Evolutionary conservation across 2,888 invertebrate genomes (phyloP), one percentile per base, ranked within the genome.

Genomic region (Globia sparganii): DNA sequence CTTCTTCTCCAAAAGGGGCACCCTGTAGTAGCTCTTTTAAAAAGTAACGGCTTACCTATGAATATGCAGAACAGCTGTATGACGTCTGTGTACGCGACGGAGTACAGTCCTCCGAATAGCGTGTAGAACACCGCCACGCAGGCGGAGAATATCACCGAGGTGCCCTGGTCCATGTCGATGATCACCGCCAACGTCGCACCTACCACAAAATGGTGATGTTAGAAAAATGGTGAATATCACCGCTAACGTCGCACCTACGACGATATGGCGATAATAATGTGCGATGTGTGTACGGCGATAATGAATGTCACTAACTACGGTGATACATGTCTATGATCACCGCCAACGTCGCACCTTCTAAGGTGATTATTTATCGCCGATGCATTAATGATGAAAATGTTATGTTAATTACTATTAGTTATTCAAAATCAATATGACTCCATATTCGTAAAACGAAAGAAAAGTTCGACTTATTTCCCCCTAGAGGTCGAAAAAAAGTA

Each of bases 1-100:
- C n/a, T n/a, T 0, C 31, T 46, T 8, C 8, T 49, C 0, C 2
- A 43, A 34, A 62, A 25, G 28, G 0, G 0, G 2, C 1, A 25
- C 13, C 8, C 8, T 25, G 2, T 37, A 28, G 3, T 37, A 49
- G 46, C 2, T 49, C 25, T n/a, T 67, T 49, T 31, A 21, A 40
- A 37, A 21, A 4, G 4, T 8, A 46, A 31, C 4, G 8, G 0
- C 83, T 75, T 74, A 89, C 88, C 88, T 67, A 99, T 97, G 96
- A 99, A 99, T 93, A 99, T 99, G 96, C 99, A 99, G 97, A 99
- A 99, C 67, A 99, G 97, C 95, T 99, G 99, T 90, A 99, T 99
- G 90, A 99, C 99, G 94, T 99, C 99, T 0, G 99, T 99, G 94
- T 99, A 99, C 1, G 99, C 99, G 80, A 99, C 99, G 74, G 99